Conservation (phyloP, 2,113 vertebrate species). For the Megaceryle torquata region DNA sequence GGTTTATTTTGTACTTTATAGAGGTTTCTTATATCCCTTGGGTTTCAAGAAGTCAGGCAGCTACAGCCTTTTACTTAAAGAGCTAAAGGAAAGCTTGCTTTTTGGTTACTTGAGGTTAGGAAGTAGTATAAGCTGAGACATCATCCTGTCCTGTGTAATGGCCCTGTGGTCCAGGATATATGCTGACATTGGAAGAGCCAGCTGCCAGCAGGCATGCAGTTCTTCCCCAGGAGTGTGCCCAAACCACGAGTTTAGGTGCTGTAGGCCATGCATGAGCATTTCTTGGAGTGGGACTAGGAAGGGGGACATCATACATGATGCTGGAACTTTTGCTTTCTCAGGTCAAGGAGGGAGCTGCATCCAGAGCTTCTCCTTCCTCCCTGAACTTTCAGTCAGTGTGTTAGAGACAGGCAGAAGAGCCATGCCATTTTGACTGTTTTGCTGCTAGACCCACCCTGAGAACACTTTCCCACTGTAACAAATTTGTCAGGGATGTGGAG, state of each 20-base stretch:
- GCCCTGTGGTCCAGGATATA: not conserved
- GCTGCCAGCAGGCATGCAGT: not conserved
- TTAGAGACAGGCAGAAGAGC: not conserved
- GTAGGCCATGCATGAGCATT: not conserved
- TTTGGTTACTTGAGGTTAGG: not conserved
- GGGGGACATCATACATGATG: too few relatives aligned
- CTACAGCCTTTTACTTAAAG: not conserved
- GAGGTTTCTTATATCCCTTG: not conserved
- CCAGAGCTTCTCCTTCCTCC: not conserved
- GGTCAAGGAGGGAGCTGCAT: not conserved
- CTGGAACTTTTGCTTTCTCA: not conserved
- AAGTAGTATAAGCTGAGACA: not conserved
- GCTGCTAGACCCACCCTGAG: not conserved
- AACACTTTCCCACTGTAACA: not conserved
- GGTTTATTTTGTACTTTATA: not conserved
- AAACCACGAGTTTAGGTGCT: not conserved
- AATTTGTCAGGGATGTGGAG: not conserved
- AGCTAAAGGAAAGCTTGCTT: not conserved
- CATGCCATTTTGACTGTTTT: not conserved
- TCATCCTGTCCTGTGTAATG: not conserved
- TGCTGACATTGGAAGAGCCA: not conserved
- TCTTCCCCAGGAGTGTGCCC: not conserved
- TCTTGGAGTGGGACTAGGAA: not conserved
- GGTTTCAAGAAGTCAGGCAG: not conserved
- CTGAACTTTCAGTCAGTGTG: not conserved